Evolutionary conservation across 2,888 invertebrate species (phyloP).

Genomic region (Caenorhabditis sp.): DNA sequence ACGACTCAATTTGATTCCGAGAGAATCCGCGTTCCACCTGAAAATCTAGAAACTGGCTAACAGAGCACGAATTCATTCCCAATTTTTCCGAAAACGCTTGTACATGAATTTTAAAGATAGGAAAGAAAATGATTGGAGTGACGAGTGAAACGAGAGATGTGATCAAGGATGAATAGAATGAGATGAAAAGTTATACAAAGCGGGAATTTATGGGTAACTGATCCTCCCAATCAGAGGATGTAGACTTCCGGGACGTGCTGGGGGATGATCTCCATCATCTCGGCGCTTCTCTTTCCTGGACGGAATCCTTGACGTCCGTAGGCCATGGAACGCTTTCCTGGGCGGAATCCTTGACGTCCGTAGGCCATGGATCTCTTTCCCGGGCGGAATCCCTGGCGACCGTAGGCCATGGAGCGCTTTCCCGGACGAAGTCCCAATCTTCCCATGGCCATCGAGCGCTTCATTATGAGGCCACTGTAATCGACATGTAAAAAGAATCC

Average conservation of each 20-base stretch:
- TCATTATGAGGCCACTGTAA: slow-evolving; percentile 61
- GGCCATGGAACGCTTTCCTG: slow-evolving; percentile 80
- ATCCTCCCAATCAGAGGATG: slow-evolving; percentile 31
- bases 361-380: slow-evolving; percentile 81
- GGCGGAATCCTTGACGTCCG: slow-evolving; percentile 78
- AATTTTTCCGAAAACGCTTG: slow-evolving; percentile 35
- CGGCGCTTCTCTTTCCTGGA: slow-evolving; percentile 79
- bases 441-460: slow-evolving; percentile 79
- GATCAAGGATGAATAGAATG: background rate
- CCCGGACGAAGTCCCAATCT: slow-evolving; percentile 79
- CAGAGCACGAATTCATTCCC: slow-evolving; percentile 40
- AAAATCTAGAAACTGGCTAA: background rate
- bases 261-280: slow-evolving; percentile 65
- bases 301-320: slow-evolving; percentile 79
- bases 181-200: slow-evolving; percentile 24
- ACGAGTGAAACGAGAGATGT: background rate
- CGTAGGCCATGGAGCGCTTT: slow-evolving; percentile 80
- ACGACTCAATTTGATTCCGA: no score
- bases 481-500: no score
- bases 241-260: slow-evolving; percentile 41
- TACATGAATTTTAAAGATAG: slow-evolving; percentile 11
- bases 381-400: slow-evolving; percentile 79
- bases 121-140: background rate
- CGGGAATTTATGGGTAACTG: background rate
- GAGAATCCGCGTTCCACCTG: no score